Evolutionary conservation across 1,140 invertebrate species (phyloP).

Genomic region (Zaprionus kolodkinae): DNA sequence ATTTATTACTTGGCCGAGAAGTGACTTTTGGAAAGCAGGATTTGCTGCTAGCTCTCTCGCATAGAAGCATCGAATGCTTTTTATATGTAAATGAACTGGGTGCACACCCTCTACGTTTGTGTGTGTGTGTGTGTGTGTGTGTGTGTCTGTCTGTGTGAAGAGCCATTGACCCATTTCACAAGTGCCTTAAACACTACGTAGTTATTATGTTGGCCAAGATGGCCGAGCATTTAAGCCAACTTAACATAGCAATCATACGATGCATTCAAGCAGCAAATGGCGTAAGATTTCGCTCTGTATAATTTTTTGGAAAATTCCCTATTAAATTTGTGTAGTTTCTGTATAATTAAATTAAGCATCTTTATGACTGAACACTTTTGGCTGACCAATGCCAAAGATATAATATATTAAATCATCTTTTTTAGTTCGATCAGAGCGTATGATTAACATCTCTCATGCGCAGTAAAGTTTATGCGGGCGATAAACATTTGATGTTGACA

Average conservation of each 20-base stretch:
- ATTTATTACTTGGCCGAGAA: slow-evolving; percentile 68
- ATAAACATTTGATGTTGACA: slow-evolving; percentile 58
- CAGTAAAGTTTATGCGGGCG: slow-evolving; percentile 36
- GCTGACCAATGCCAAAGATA: neutral
- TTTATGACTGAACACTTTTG: neutral
- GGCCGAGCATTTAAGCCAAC: slow-evolving; percentile 25
- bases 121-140: slow-evolving; percentile 2
- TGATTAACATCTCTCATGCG: slow-evolving; percentile 42
- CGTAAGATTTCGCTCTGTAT: neutral
- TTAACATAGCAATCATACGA: slow-evolving; percentile 50
- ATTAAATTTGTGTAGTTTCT: neutral
- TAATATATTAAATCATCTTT: slow-evolving; percentile 8
- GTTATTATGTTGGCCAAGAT: slow-evolving; percentile 30
- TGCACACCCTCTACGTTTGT: too few species aligned
- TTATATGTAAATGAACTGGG: slow-evolving; percentile 65
- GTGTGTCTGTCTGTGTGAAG: slow-evolving; percentile 4
- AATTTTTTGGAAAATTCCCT: slow-evolving; percentile 12
- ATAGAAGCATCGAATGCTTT: slow-evolving; percentile 44
- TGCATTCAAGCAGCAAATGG: slow-evolving; percentile 50
- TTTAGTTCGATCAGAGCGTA: slow-evolving; percentile 13
- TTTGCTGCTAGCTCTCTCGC: slow-evolving; percentile 11
- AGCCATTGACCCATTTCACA: slow-evolving; percentile 66
- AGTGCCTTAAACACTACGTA: slow-evolving; percentile 32
- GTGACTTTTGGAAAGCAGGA: slow-evolving; percentile 35
- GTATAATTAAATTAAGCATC: neutral